phyloP scores from a whole-genome alignment of 2,888 invertebrate species.

The Suillia variegata region DNA sequence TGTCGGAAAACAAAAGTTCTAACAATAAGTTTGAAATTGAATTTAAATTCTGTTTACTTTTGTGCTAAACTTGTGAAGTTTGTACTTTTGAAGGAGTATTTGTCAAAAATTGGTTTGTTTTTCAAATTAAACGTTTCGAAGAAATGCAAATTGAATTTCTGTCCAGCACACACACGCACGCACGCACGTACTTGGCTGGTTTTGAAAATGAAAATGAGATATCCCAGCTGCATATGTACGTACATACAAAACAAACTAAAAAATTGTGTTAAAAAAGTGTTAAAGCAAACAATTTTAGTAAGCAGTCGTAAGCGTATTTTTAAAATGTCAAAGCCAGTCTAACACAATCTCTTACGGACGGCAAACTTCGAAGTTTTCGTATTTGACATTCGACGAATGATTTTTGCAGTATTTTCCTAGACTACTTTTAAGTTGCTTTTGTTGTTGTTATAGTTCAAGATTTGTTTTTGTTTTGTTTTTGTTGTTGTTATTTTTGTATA shows the following conservation, averaged over 20 bases:
- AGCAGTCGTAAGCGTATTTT: too few species aligned
- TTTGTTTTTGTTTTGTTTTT: background rate
- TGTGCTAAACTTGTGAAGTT: background rate
- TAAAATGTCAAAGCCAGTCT: too few species aligned
- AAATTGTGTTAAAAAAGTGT: too few species aligned
- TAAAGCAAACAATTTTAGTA: too few species aligned
- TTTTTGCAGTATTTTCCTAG: background rate
- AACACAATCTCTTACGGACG: too few species aligned
- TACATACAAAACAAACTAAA: too few species aligned
- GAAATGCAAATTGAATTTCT: constrained; percentile 23
- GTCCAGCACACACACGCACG: background rate
- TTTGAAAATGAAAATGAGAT: background rate
- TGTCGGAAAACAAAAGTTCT: too few species aligned
- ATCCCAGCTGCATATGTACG: too few species aligned
- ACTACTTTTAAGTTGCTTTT: background rate
- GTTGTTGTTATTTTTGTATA: constrained; percentile 2
- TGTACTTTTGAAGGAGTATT: constrained; percentile 25
- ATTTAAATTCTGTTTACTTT: constrained; percentile 28
- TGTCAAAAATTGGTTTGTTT: constrained; percentile 30
- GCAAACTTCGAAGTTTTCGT: constrained; percentile 5
- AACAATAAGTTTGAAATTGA: constrained; percentile 26
- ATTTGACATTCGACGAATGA: constrained; percentile 13
- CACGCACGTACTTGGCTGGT: background rate
- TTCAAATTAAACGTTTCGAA: constrained; percentile 29
- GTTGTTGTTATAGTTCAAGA: constrained; percentile 1